phyloP scores from a whole-genome alignment of 2,888 invertebrate species.

The Lasioglossum oenotherae region DNA sequence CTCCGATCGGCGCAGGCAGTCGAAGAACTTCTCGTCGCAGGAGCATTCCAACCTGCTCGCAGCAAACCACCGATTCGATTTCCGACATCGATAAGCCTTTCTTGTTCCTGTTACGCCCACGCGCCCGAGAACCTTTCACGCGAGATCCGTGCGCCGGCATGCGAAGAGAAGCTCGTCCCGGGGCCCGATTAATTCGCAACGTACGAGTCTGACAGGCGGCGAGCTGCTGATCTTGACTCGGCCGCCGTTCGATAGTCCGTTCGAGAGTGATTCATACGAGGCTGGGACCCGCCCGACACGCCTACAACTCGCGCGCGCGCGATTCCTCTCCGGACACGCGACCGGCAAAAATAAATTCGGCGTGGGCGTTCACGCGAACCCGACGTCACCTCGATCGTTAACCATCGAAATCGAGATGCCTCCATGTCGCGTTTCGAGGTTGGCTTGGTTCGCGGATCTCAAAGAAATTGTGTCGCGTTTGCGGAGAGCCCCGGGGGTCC shows the following conservation, averaged over 20 bases:
- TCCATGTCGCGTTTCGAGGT: neutral
- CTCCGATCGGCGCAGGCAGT: constrained; percentile 83
- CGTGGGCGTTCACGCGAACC: constrained; percentile 50
- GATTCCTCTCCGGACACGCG: constrained; percentile 49
- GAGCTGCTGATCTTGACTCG: constrained; percentile 26
- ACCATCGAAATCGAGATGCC: neutral
- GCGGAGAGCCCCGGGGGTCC: neutral
- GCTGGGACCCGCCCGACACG: constrained; percentile 38
- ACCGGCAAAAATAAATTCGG: constrained; percentile 32
- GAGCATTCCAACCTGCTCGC: constrained; percentile 84
- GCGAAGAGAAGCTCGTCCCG: neutral
- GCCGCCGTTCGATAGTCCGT: constrained; percentile 69
- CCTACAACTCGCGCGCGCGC: constrained; percentile 46
- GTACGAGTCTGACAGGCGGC: constrained; percentile 16
- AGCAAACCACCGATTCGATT: neutral
- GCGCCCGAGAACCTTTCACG: neutral
- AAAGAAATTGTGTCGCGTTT: constrained; percentile 6
- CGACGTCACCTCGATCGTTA: constrained; percentile 50
- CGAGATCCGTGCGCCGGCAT: neutral
- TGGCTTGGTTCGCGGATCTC: neutral
- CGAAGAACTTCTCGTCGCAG: constrained; percentile 85
- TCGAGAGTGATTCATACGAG: constrained; percentile 45
- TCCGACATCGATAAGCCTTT: constrained; percentile 3
- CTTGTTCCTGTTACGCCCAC: neutral
- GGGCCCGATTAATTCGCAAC: constrained; percentile 13